These are phyloP conservation scores for Abscondita cerata DNA, from an alignment of 2,888 invertebrate species.

Conservation along the genomic window DNA sequence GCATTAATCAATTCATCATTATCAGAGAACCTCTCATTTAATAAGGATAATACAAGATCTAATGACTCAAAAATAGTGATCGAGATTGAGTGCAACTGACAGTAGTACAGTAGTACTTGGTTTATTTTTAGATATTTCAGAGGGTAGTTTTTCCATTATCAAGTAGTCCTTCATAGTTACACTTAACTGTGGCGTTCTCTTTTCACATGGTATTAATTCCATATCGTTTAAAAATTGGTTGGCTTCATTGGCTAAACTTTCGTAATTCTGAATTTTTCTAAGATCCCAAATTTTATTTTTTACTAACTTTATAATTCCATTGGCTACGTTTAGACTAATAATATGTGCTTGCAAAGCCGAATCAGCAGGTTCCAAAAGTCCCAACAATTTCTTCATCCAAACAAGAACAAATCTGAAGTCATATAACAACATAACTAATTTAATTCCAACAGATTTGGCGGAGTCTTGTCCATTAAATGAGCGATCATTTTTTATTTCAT, in stretches of 20 bases:
- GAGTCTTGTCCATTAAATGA: constrained; percentile 13
- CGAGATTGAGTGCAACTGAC: too few relatives aligned
- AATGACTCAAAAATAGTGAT: too few relatives aligned
- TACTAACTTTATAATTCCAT: too few relatives aligned
- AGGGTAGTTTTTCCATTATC: neutral
- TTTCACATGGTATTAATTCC: neutral
- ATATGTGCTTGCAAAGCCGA: neutral
- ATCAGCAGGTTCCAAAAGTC: constrained; percentile 1
- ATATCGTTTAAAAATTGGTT: neutral
- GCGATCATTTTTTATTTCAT: constrained; percentile 16
- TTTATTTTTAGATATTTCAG: neutral
- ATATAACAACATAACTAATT: constrained; percentile 5
- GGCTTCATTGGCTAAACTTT: too few relatives aligned
- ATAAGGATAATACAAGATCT: neutral
- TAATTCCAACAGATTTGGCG: constrained; percentile 16
- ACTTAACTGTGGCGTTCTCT: neutral
- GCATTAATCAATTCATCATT: neutral
- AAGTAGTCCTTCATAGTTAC: neutral
- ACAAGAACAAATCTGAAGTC: constrained; percentile 9
- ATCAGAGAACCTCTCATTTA: neutral
- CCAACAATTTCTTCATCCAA: neutral
- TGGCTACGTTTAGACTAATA: constrained; percentile 18
- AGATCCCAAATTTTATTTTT: too few relatives aligned
- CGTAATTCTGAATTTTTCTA: too few relatives aligned
- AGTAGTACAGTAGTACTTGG: too few relatives aligned